Conservation (phyloP, 2,888 invertebrate species). For the Calameuta idolon region DNA sequence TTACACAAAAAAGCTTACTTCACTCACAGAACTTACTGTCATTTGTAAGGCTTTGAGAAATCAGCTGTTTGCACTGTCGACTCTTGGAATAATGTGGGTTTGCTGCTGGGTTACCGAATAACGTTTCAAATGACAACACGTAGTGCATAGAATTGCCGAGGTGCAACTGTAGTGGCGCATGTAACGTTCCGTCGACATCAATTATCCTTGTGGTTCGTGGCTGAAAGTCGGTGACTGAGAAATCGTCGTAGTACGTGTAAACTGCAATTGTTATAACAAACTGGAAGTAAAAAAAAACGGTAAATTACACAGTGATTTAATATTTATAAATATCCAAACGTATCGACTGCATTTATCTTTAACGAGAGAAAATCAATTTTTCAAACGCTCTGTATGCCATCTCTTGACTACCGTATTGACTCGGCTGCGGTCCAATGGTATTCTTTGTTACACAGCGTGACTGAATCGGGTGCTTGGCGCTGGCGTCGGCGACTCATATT, state of each 20-base stretch:
- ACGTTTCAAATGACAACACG: background rate
- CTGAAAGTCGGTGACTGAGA: background rate
- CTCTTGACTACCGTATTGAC: background rate
- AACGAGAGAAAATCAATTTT: background rate
- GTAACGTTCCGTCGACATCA: background rate
- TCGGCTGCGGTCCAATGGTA: background rate
- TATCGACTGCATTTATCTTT: background rate
- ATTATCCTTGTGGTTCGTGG: background rate
- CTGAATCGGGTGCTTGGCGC: background rate
- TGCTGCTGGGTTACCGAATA: background rate
- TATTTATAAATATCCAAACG: too few relatives aligned
- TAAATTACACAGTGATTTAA: too few relatives aligned
- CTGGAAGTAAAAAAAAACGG: background rate
- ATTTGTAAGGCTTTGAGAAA: background rate
- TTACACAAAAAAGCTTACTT: background rate
- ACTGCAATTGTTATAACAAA: background rate
- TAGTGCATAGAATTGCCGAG: background rate
- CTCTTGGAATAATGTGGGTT: background rate
- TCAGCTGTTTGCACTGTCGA: background rate
- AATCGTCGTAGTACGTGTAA: background rate
- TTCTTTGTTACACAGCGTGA: background rate
- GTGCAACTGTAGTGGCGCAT: background rate
- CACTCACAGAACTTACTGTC: background rate
- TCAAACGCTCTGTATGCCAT: background rate
- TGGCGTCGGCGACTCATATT: background rate